phyloP scores from a whole-genome alignment of 1,140 invertebrate species.

The Drosophila lacertosa region DNA sequence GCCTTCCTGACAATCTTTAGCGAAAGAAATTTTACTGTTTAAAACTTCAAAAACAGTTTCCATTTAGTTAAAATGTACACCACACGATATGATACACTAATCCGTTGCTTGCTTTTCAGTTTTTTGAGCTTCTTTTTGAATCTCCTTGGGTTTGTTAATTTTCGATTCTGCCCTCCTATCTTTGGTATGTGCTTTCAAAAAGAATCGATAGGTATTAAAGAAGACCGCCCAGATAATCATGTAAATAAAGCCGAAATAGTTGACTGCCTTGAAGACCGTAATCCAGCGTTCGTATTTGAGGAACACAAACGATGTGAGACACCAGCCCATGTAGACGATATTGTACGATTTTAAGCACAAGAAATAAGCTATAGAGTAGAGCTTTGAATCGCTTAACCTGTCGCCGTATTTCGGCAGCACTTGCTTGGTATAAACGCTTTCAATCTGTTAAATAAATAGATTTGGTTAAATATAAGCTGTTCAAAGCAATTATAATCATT shows the following conservation, averaged over 20 bases:
- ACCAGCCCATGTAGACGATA: conserved; percentile 93
- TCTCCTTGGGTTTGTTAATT: too few relatives aligned
- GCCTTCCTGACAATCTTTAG: not conserved
- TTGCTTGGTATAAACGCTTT: conserved; percentile 53
- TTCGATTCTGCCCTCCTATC: not conserved
- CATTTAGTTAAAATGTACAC: not conserved
- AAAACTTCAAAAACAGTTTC: not conserved
- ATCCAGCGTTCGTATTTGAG: conserved; percentile 89
- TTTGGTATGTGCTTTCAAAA: conserved; percentile 1
- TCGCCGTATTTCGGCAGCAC: conserved; percentile 61
- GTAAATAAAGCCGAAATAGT: conserved; percentile 87
- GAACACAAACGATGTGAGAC: conserved; percentile 91
- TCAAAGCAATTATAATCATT: conserved; percentile 5
- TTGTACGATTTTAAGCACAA: conserved; percentile 90
- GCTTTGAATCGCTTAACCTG: conserved; percentile 77
- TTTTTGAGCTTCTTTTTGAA: too few relatives aligned
- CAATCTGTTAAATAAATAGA: conserved; percentile 58
- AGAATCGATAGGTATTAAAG: conserved; percentile 41
- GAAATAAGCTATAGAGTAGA: conserved; percentile 84
- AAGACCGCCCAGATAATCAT: conserved; percentile 86
- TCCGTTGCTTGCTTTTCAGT: conserved; percentile 27
- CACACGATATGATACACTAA: conserved; percentile 11
- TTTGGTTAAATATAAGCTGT: not conserved
- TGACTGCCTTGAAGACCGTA: conserved; percentile 86
- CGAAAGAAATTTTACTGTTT: conserved; percentile 4